These are phyloP conservation scores for Lingula anatina DNA, from an alignment of 2,888 invertebrate species.

Conservation along the genomic window DNA sequence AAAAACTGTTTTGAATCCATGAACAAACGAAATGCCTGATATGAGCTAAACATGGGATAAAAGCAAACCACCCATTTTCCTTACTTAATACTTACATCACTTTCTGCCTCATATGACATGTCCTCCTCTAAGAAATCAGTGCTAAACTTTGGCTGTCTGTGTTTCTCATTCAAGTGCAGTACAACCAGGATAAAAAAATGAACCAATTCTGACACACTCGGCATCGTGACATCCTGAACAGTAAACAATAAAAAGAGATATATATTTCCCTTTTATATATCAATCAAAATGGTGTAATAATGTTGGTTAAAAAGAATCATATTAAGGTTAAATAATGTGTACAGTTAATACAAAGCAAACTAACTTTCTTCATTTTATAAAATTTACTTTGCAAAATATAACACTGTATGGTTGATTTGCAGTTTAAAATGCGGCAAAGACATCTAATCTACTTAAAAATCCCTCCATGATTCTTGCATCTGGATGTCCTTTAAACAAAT, in stretches of 20 bases:
- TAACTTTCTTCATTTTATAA: neutral
- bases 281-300: neutral
- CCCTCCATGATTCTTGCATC: too few relatives aligned
- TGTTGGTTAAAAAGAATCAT: neutral
- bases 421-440: too few relatives aligned
- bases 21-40: too few relatives aligned
- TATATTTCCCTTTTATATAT: neutral
- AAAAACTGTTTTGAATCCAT: too few relatives aligned
- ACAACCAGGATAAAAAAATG: constrained; percentile 42
- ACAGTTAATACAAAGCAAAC: neutral
- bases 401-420: too few relatives aligned
- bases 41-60: too few relatives aligned
- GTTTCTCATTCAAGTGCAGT: constrained; percentile 30
- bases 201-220: constrained; percentile 20
- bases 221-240: constrained; percentile 15
- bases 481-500: too few relatives aligned
- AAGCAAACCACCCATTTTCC: too few relatives aligned
- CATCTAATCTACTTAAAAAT: too few relatives aligned
- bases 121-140: too few relatives aligned
- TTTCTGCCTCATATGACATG: too few relatives aligned
- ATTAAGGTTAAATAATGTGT: neutral
- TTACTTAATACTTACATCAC: too few relatives aligned
- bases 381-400: neutral
- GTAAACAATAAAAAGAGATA: neutral
- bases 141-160: constrained; percentile 15